These are phyloP conservation scores for Ericerus pela DNA, from an alignment of 1,140 invertebrate genomes.

Conservation along the genomic window DNA sequence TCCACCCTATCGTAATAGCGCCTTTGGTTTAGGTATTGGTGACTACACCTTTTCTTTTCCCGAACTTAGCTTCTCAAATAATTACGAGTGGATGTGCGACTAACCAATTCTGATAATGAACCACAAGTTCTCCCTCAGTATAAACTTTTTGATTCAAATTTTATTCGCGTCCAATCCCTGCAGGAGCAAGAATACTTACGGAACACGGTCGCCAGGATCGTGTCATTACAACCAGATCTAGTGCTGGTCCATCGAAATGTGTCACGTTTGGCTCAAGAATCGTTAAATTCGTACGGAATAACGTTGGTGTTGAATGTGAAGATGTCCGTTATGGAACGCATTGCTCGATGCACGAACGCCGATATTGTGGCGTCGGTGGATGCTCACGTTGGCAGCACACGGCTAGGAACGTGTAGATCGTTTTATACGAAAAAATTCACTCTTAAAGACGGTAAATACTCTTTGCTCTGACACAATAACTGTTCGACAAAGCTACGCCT, in stretches of 20 bases:
- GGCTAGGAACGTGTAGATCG: constrained; percentile 68
- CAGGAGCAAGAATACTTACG: constrained; percentile 79
- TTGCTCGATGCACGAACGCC: constrained; percentile 68
- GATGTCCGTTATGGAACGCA: constrained; percentile 60
- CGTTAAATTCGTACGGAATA: constrained; percentile 59
- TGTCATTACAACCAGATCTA: constrained; percentile 66
- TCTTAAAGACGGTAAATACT: constrained; percentile 37
- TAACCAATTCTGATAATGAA: too few species aligned
- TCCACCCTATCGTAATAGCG: too few species aligned
- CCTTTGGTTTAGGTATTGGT: too few species aligned
- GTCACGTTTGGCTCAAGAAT: constrained; percentile 74
- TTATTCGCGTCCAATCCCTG: too few species aligned
- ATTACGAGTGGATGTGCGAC: too few species aligned
- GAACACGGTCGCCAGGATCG: constrained; percentile 77
- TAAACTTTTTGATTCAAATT: too few species aligned
- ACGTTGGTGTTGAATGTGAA: constrained; percentile 83
- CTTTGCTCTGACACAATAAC: too few species aligned
- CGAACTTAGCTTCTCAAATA: too few species aligned
- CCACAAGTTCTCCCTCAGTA: too few species aligned
- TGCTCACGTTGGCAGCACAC: constrained; percentile 62
- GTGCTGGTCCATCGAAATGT: constrained; percentile 82
- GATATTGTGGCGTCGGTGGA: constrained; percentile 83
- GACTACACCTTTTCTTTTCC: too few species aligned
- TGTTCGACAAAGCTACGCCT: too few species aligned
- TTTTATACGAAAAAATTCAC: constrained; percentile 64